phyloP scores from a whole-genome alignment of 2,113 vertebrate species.

The Crotalus horridus region DNA sequence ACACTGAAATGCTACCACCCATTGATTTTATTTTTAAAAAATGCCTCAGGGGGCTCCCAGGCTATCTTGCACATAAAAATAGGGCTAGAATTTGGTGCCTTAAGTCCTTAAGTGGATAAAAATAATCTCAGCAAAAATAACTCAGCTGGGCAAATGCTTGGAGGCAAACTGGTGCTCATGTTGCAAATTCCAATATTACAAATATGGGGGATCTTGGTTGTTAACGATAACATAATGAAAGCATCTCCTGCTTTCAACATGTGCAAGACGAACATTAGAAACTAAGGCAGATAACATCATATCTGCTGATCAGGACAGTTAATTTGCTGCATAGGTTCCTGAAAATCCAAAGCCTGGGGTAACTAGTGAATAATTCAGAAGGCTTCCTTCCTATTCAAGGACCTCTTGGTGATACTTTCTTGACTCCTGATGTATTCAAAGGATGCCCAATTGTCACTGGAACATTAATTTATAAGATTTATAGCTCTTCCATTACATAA shows the following conservation, averaged over 20 bases:
- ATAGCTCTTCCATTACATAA: background rate
- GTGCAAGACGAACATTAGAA: background rate
- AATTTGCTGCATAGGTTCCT: background rate
- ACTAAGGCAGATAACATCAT: background rate
- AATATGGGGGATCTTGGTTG: background rate
- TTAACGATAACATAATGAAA: background rate
- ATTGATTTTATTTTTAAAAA: background rate
- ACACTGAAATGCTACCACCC: background rate
- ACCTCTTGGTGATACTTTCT: background rate
- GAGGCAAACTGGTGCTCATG: background rate
- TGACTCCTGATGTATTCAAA: background rate
- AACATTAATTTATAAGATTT: background rate
- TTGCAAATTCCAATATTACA: background rate
- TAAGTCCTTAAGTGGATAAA: background rate
- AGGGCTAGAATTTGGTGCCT: background rate
- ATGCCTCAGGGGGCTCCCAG: background rate
- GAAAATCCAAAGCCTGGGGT: background rate
- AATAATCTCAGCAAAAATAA: background rate
- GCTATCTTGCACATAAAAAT: background rate
- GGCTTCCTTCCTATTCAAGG: background rate
- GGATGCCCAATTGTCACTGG: background rate
- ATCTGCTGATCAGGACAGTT: background rate
- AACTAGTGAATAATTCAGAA: background rate
- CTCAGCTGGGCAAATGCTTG: background rate
- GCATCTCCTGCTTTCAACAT: background rate